These are phyloP conservation scores for Fregetta grallaria DNA, from an alignment of 2,113 vertebrate species.

Conservation along the genomic window DNA sequence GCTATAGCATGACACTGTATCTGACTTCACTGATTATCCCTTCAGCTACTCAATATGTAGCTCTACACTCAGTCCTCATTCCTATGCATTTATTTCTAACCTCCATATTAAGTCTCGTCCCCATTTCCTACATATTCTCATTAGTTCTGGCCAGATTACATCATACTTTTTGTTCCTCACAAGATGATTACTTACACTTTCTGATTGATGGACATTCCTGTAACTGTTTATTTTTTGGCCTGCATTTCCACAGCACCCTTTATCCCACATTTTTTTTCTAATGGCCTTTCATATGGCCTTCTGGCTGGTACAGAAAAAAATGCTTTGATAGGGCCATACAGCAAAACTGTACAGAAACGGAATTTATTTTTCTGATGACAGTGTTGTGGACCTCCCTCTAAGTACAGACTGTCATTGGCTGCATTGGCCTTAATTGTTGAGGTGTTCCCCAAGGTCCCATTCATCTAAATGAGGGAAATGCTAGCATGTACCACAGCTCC, in stretches of 20 bases:
- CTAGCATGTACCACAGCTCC: neutral
- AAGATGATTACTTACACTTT: neutral
- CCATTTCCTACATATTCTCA: neutral
- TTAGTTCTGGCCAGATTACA: neutral
- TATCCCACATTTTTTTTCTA: neutral
- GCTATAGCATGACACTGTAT: neutral
- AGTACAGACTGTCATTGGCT: neutral
- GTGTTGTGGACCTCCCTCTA: neutral
- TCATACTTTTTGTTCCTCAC: neutral
- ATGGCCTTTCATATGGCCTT: neutral
- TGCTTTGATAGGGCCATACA: neutral
- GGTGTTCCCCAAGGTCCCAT: neutral
- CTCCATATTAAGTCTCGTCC: neutral
- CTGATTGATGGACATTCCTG: neutral
- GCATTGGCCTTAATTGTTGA: neutral
- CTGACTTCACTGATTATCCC: neutral
- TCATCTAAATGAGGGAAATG: neutral
- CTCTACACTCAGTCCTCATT: neutral
- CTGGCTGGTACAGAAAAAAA: neutral
- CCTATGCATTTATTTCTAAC: neutral
- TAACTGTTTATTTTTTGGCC: neutral
- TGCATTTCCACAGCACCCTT: neutral
- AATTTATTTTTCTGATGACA: neutral
- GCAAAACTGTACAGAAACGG: neutral
- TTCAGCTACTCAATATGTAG: neutral